Percentiles rank a stretch among this genome's conserved stretches.
Conservation (phyloP, 2,888 invertebrate species). For the Tromatobia lineatoria region DNA sequence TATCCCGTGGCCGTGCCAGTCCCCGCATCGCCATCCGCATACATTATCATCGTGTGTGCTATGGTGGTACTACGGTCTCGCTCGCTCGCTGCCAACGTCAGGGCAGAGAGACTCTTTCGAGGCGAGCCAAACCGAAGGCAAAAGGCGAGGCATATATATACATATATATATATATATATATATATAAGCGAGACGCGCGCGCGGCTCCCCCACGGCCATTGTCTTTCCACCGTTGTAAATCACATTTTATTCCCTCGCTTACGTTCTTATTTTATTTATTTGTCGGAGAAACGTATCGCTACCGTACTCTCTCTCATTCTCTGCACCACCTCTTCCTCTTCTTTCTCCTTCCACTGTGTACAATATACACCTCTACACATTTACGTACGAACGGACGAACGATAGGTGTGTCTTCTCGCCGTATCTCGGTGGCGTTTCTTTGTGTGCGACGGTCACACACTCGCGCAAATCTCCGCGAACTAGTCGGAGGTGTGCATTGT, state of each 20-base stretch:
- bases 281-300: conserved; percentile 84
- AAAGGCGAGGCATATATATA: conserved; percentile 58
- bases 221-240: conserved; percentile 85
- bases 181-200: conserved; percentile 61
- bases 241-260: conserved; percentile 85
- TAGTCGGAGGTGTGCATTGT: conserved; percentile 28
- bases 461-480: conserved; percentile 26
- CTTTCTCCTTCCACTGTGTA: background rate
- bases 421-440: conserved; percentile 10
- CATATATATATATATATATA: too few relatives aligned
- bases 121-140: conserved; percentile 64
- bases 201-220: conserved; percentile 83
- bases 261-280: conserved; percentile 85
- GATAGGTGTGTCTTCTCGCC: conserved; percentile 39
- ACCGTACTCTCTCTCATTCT: conserved; percentile 78
- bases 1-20: conserved; percentile 82
- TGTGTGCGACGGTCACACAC: conserved; percentile 28
- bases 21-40: conserved; percentile 84
- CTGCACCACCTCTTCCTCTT: conserved; percentile 41
- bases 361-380: background rate
- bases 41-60: conserved; percentile 80
- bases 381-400: conserved; percentile 7
- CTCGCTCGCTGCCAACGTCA: conserved; percentile 49
- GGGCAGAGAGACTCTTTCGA: conserved; percentile 46
- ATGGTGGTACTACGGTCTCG: conserved; percentile 46